phyloP scores from a whole-genome alignment of 2,113 vertebrate species.

The Gymnorhina tibicen region DNA sequence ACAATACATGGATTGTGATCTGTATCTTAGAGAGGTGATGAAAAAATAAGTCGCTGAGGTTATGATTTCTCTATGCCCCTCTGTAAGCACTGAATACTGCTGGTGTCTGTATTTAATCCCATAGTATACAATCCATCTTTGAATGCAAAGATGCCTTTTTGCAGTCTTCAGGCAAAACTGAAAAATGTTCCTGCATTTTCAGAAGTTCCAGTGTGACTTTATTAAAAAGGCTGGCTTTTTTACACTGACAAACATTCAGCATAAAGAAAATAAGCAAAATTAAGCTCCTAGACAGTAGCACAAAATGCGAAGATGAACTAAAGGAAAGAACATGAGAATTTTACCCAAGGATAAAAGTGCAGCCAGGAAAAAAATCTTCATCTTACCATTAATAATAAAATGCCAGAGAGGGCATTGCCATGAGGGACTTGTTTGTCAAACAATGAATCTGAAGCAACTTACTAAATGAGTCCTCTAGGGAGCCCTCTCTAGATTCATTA shows the following conservation, averaged over 20 bases:
- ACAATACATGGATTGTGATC: background rate
- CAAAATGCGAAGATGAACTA: background rate
- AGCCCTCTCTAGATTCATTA: background rate
- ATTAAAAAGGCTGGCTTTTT: background rate
- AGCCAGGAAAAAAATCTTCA: background rate
- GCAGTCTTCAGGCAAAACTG: background rate
- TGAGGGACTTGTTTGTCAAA: background rate
- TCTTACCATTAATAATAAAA: background rate
- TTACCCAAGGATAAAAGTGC: background rate
- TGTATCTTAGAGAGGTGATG: background rate
- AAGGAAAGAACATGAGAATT: background rate
- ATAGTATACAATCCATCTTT: background rate
- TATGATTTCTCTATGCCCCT: background rate
- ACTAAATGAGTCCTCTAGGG: background rate
- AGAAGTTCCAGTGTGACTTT: background rate
- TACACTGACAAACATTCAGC: background rate
- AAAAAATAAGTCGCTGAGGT: background rate
- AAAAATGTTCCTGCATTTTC: background rate
- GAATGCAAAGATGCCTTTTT: background rate
- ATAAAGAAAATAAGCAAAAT: background rate
- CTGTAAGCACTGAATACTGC: background rate
- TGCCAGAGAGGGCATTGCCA: background rate
- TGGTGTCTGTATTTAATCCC: background rate
- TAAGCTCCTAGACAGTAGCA: background rate
- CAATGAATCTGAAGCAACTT: background rate